phyloP scores from a whole-genome alignment of 2,888 invertebrate genomes.

The Anticlea derivata region DNA sequence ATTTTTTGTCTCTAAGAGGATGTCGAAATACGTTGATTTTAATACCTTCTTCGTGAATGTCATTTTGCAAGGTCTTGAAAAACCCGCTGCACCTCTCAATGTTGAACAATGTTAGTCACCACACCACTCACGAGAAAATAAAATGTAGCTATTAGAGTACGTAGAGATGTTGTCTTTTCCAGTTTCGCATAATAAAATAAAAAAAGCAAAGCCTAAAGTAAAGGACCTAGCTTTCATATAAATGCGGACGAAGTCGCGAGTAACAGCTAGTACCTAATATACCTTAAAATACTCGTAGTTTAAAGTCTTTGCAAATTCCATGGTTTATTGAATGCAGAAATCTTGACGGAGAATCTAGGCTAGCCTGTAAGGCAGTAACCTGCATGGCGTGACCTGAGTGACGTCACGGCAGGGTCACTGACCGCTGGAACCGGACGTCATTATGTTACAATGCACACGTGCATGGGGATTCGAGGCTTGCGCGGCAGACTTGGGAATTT shows the following conservation, averaged over 20 bases:
- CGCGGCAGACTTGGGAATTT: not conserved
- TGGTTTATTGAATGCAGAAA: slow-evolving; percentile 16
- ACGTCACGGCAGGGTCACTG: slow-evolving; percentile 37
- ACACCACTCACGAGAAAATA: too few species aligned
- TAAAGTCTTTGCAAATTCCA: too few species aligned
- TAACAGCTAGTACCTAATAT: too few species aligned
- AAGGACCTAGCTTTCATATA: too few species aligned
- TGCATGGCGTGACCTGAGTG: slow-evolving; percentile 48
- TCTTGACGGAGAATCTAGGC: slow-evolving; percentile 39
- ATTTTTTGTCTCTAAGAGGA: too few species aligned
- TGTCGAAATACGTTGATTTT: slow-evolving; percentile 17
- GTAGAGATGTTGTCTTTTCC: too few species aligned
- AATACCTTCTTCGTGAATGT: slow-evolving; percentile 17
- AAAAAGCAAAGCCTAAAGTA: too few species aligned
- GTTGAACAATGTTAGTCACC: not conserved
- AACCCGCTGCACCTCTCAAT: not conserved
- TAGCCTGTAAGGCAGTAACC: slow-evolving; percentile 26
- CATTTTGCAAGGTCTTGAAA: slow-evolving; percentile 18
- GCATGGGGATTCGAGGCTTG: slow-evolving; percentile 4
- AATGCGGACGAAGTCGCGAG: too few species aligned
- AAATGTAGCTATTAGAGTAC: too few species aligned
- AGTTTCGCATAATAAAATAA: too few species aligned
- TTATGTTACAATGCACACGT: slow-evolving; percentile 16
- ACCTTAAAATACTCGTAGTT: too few species aligned
- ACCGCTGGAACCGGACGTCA: slow-evolving; percentile 24